A percentile compares a stretch with the other conserved stretches of the same genome.
Conservation (phyloP, 2,797 vertebrate genomes). For the Poeciliopsis presidionis region DNA sequence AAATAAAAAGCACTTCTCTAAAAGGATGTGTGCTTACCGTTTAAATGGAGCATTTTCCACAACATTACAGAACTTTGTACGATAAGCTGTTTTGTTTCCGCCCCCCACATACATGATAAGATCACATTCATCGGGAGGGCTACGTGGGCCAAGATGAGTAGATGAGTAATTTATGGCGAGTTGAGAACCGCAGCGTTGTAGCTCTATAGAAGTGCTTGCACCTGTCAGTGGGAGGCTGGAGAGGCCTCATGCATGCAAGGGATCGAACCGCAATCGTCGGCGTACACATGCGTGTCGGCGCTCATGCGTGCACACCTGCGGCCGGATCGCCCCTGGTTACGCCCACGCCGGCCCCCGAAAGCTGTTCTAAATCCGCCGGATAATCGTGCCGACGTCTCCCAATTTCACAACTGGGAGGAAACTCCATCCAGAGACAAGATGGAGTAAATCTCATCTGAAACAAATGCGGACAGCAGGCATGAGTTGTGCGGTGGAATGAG, state of each 20-base stretch:
- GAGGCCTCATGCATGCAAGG: constrained; percentile 55
- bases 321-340: constrained; percentile 68
- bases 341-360: constrained; percentile 61
- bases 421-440: constrained; percentile 46
- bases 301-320: constrained; percentile 46
- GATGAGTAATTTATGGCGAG: constrained; percentile 57
- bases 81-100: constrained; percentile 47
- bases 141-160: constrained; percentile 45
- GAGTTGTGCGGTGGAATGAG: not conserved
- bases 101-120: constrained; percentile 37
- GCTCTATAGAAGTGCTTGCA: constrained; percentile 70
- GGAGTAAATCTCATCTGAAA: constrained; percentile 10
- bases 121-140: constrained; percentile 47
- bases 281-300: constrained; percentile 18
- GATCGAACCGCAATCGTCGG: constrained; percentile 51
- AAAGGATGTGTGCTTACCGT: constrained; percentile 3
- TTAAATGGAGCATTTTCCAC: constrained; percentile 14
- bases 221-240: constrained; percentile 72
- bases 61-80: constrained; percentile 31
- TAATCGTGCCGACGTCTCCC: constrained; percentile 65
- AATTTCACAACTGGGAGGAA: constrained; percentile 55
- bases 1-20: not conserved
- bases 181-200: constrained; percentile 51
- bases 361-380: constrained; percentile 69
- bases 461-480: constrained; percentile 42